Conservation (phyloP, 1,140 invertebrate species). For the Coboldia fuscipes region DNA sequence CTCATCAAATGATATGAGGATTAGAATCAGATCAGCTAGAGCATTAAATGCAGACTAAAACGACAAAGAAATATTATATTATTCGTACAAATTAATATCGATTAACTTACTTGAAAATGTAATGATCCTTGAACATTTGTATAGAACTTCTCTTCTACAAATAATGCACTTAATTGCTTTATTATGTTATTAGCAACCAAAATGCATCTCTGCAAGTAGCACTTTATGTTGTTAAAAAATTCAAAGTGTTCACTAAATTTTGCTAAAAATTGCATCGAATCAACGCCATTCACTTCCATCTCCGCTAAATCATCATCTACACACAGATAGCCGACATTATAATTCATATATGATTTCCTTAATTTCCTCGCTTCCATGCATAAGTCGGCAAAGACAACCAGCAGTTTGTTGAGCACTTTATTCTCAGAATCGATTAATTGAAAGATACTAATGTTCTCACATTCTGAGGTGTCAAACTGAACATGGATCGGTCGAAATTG, state of each 20-base stretch:
- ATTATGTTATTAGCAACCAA: slow-evolving; percentile 11
- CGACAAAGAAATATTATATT: background rate
- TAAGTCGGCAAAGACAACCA: slow-evolving; percentile 53
- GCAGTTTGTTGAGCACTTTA: slow-evolving; percentile 58
- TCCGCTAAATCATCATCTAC: slow-evolving; percentile 12
- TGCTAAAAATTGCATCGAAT: slow-evolving; percentile 3
- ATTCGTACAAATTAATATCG: background rate
- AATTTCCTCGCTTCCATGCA: slow-evolving; percentile 61
- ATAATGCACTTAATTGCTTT: slow-evolving; percentile 10
- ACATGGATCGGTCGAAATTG: too few species aligned
- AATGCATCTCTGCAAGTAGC: slow-evolving; percentile 11
- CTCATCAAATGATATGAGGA: slow-evolving; percentile 13
- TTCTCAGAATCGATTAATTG: slow-evolving; percentile 62
- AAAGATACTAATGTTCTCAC: slow-evolving; percentile 41
- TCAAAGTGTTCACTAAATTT: slow-evolving; percentile 14
- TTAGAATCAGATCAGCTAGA: slow-evolving; percentile 9
- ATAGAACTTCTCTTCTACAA: slow-evolving; percentile 3
- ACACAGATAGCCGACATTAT: slow-evolving; percentile 33
- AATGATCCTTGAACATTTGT: slow-evolving; percentile 10
- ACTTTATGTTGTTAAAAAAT: slow-evolving; percentile 15
- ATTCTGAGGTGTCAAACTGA: too few species aligned
- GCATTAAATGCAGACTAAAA: slow-evolving; percentile 11
- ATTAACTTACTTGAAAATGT: slow-evolving; percentile 3
- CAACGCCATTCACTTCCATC: slow-evolving; percentile 5
- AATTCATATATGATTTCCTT: slow-evolving; percentile 43